Evolutionary conservation across 1,140 invertebrate genomes (phyloP), one percentile per base, ranked within the genome.

Genomic region (Hesperophylax magnus): DNA sequence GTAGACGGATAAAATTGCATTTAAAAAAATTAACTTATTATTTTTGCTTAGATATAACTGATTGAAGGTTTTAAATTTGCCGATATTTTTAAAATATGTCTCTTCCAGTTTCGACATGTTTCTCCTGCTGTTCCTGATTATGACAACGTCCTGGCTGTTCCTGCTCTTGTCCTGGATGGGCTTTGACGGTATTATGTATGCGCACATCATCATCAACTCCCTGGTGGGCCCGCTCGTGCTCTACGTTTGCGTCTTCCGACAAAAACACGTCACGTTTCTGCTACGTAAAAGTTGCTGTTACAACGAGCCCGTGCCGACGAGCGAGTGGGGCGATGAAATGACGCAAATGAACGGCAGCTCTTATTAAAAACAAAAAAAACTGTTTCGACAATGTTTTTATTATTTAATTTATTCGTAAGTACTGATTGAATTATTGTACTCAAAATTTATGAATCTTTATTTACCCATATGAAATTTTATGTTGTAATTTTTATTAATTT

Each of bases 261-360:
- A 96, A 85, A 93, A 92, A 79, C 93, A 95, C 84, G 94, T 97
- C 0, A 93, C 92, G 6, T 96, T 94, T 87, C 88, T 96, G 58
- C 87, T 96, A 6, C 91, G 93, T 60, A 96, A 96, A 87, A 94
- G 94, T 60, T 96, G 94, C 87, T 94, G 93, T 85, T 94, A 93
- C 85, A 92, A 92, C 17, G 92, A 93, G 79, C 92, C 94, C 0
- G 90, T 92, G 52, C 90, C 88, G 4, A 91, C 93, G 0, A 93
- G 92, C 2, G 95, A 96, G 85, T 96, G 95, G 95, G 95, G 95
- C 6, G 95, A 97, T 86, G 95, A 97, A 90, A 93, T 96, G 94
- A 94, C 93, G 56, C 94, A 94, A 78, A 95, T 96, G 91, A 95
- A 95, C 86, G 93, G 93, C 24, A 93, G 93, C 78, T 93, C 93